Percentiles rank a stretch among this genome's conserved stretches.
phyloP scores from a whole-genome alignment of 1,140 invertebrate genomes.

The Asobara japonica region DNA sequence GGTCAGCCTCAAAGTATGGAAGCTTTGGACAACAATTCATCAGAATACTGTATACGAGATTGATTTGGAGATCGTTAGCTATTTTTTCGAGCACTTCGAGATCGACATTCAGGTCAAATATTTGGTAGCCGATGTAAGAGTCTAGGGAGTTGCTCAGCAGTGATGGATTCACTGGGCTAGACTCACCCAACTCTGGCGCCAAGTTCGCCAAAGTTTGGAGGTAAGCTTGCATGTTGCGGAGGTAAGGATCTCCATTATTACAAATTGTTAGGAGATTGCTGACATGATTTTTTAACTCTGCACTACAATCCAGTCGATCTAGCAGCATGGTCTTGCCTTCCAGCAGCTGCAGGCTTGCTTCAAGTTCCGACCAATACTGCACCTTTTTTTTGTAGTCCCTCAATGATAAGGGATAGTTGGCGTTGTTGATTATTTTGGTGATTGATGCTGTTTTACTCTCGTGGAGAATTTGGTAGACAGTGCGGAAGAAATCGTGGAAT shows the following conservation, averaged over 20 bases:
- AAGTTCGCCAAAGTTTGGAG: conserved; percentile 48
- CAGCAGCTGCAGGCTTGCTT: conserved; percentile 28
- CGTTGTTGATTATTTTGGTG: conserved; percentile 47
- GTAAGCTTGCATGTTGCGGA: conserved; percentile 47
- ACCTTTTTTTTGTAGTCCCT: conserved; percentile 46
- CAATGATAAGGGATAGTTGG: conserved; percentile 43
- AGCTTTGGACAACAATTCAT: conserved; percentile 69
- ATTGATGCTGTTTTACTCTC: conserved; percentile 42
- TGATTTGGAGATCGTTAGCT: conserved; percentile 68
- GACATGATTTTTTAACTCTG: conserved; percentile 36
- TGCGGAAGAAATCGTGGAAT: conserved; percentile 44
- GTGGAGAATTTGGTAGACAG: conserved; percentile 47
- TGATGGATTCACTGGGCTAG: conserved; percentile 34
- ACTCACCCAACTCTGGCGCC: conserved; percentile 41
- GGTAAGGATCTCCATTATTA: conserved; percentile 44
- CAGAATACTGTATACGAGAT: conserved; percentile 70
- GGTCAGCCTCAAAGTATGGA: conserved; percentile 40
- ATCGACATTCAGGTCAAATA: conserved; percentile 68
- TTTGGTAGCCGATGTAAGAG: conserved; percentile 66
- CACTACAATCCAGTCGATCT: conserved; percentile 1
- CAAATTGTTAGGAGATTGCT: conserved; percentile 41
- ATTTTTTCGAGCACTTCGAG: conserved; percentile 68
- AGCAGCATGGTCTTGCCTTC: conserved; percentile 24
- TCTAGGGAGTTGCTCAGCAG: conserved; percentile 51
- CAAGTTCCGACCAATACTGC: conserved; percentile 49